Evolutionary conservation across 2,113 vertebrate genomes (phyloP), one percentile per base, ranked within the genome.

Genomic region (Nymphicus hollandicus): DNA sequence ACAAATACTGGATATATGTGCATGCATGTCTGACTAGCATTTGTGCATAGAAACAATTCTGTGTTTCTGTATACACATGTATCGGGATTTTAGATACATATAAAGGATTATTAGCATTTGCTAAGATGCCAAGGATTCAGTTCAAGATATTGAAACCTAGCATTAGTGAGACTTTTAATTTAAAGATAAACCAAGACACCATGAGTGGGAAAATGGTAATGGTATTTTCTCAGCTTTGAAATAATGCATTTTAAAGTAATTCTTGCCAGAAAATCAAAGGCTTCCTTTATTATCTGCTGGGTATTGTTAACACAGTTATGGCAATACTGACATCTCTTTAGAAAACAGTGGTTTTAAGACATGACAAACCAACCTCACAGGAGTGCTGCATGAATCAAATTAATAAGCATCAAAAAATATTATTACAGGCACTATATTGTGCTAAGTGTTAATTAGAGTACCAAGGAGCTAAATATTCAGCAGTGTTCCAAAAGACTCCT

Each of bases 211-310:
- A 95, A 74, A 79, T 10, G 4, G 16, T 13, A 78, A 72, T 9
- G 27, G 7, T 19, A 63, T 31, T 77, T 86, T 61, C 65, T 86
- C 50, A 29, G 23, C 49, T 95, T 70, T 65, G 82, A 91, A 92
- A 95, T 19, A 87, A 92, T 53, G 72, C 0, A 56, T 88, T 95
- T 96, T 44, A 17, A 81, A 94, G 37, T 86, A 93, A 79, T 79
- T 79, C 22, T 92, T 84, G 19, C 7, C 20, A 80, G 52, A 61
- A 73, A 93, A 81, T 65, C 37, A 86, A 96, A 90, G 65, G n/a
- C 46, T 92, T 89, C 44, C 77, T 95, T 94, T 93, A 95, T 95
- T 96, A 85, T 93, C 77, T 80, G 49, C 37, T 89, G 53, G 39
- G 13, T 87, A 53, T 90, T 73, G 69, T 65, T 61, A 95, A 85